These are phyloP conservation scores for Cataglyphis rosenhaueri DNA, from an alignment of 2,888 invertebrate species.

Conservation along the genomic window DNA sequence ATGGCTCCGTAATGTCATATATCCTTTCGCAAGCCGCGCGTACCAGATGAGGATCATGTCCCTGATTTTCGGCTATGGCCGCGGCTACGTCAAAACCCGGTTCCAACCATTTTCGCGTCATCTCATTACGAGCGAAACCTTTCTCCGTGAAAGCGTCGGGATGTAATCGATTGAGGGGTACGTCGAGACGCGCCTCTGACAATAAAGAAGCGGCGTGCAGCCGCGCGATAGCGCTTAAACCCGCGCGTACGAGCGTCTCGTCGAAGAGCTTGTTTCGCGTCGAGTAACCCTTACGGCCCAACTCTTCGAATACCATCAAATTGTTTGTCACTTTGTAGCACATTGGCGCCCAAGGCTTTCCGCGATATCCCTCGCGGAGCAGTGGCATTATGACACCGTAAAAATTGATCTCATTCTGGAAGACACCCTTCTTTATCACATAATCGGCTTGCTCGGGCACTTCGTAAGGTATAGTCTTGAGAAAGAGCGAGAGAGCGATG, in stretches of 20 bases:
- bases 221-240: conserved; percentile 76
- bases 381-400: conserved; percentile 85
- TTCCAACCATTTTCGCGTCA: conserved; percentile 72
- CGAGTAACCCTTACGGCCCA: conserved; percentile 78
- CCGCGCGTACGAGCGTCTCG: conserved; percentile 75
- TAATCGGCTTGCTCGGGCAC: conserved; percentile 86
- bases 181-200: conserved; percentile 76
- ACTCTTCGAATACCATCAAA: conserved; percentile 84
- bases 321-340: conserved; percentile 81
- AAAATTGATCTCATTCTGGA: conserved; percentile 86
- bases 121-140: conserved; percentile 66
- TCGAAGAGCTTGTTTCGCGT: conserved; percentile 71
- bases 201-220: conserved; percentile 81
- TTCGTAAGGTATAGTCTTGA: conserved; percentile 88
- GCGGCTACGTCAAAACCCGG: conserved; percentile 72
- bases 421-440: conserved; percentile 85
- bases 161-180: conserved; percentile 71
- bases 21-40: conserved; percentile 67
- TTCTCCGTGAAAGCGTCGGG: conserved; percentile 76
- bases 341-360: conserved; percentile 78
- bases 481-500: conserved; percentile 85
- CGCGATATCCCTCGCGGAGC: conserved; percentile 77
- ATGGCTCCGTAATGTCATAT: conserved; percentile 68
- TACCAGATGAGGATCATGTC: conserved; percentile 66
- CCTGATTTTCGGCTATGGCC: conserved; percentile 74